These are phyloP conservation scores for Lasiommata megera DNA, from an alignment of 2,888 invertebrate species.

Conservation along the genomic window DNA sequence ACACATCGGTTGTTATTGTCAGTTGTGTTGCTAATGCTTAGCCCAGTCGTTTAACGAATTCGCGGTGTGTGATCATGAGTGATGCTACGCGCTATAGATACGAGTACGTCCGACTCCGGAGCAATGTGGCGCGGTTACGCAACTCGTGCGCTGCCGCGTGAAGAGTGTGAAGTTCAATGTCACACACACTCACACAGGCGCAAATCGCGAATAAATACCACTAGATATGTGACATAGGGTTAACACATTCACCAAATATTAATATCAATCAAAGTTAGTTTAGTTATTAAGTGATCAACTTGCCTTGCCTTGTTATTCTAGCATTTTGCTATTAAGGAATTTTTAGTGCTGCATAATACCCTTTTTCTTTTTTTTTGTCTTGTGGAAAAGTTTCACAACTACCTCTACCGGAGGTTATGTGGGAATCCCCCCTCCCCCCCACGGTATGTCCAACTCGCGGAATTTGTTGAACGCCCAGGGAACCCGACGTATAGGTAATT, in stretches of 20 bases:
- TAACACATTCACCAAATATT: slow-evolving; percentile 1
- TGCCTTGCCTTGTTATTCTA: no score
- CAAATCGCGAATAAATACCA: slow-evolving; percentile 30
- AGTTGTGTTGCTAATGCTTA: neutral
- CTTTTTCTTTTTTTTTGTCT: no score
- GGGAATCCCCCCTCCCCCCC: no score
- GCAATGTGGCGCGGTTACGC: slow-evolving; percentile 55
- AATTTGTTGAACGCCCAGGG: no score
- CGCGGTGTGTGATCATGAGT: slow-evolving; percentile 2
- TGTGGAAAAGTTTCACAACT: no score
- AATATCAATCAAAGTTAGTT: no score
- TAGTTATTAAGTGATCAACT: no score
- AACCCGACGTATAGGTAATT: no score
- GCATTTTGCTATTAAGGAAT: no score
- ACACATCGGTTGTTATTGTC: neutral
- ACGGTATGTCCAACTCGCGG: no score
- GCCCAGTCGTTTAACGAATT: slow-evolving; percentile 1
- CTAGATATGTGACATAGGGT: slow-evolving; percentile 36
- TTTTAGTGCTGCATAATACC: no score
- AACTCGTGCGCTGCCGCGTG: slow-evolving; percentile 72
- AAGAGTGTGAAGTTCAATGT: slow-evolving; percentile 81
- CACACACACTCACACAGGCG: slow-evolving; percentile 61
- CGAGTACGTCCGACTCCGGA: slow-evolving; percentile 16
- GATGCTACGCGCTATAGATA: slow-evolving; percentile 13
- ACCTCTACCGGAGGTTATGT: no score